phyloP scores from a whole-genome alignment of 2,113 vertebrate species.

The Eonycteris spelaea region DNA sequence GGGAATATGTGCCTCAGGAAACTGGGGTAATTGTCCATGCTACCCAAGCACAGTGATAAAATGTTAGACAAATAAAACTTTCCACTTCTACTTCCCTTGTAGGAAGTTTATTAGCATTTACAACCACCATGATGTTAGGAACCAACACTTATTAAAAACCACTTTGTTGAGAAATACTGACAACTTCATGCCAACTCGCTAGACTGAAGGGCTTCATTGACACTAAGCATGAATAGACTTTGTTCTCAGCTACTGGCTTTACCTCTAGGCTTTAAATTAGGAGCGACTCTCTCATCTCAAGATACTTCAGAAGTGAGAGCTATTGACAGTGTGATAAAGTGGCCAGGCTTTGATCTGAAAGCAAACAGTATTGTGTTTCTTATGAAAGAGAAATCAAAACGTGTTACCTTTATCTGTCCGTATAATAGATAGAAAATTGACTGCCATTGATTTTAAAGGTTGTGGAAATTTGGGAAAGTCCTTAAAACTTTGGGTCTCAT shows the following conservation, averaged over 20 bases:
- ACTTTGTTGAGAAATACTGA: constrained; percentile 38
- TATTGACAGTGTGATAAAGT: no score
- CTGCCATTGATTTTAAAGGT: neutral
- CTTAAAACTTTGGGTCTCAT: neutral
- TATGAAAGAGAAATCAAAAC: neutral
- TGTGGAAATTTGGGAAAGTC: neutral
- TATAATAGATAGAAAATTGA: neutral
- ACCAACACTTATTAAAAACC: constrained; percentile 59
- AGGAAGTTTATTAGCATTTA: constrained; percentile 75
- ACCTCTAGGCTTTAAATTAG: neutral
- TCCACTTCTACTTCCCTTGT: constrained; percentile 72
- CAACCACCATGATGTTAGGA: constrained; percentile 60
- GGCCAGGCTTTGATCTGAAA: neutral
- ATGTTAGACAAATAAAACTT: constrained; percentile 70
- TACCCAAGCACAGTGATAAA: constrained; percentile 63
- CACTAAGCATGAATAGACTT: neutral
- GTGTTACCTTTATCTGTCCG: neutral
- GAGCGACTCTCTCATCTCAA: no score
- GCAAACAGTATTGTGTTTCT: neutral
- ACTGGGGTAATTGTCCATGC: constrained; percentile 61
- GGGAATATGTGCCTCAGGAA: constrained; percentile 65
- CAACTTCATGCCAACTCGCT: neutral
- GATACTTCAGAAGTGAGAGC: no score
- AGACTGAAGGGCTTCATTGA: neutral
- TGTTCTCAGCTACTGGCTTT: neutral